Base-by-base conservation (phyloP, 2,797 vertebrate genomes). In the Rhadinocentrus ornatus region DNA sequence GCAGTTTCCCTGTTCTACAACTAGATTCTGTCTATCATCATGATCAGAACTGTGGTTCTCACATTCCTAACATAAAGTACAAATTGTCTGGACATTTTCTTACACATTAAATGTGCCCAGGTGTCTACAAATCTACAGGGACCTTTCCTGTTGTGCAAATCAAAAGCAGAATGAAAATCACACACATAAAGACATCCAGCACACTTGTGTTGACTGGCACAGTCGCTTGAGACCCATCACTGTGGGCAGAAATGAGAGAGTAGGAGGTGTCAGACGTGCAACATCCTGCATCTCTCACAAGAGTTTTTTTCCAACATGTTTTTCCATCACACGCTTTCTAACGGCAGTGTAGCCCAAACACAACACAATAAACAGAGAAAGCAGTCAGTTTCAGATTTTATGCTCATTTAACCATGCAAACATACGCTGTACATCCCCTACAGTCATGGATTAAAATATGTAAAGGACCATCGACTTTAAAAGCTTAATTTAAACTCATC, bases 201-300 rank as follows among this genome's bases (percentile, higher is more conserved):
- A 60, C 74, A 52, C 58, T 80, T 61, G 32, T 71, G 60, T 71
- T 73, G 48, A 75, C 62, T 67, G 27, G 69, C 61, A 44, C 31
- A 39, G 24, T 62, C 58, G 60, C 67, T 65, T 41, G 64, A 53
- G 61, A 66, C 59, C 71, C 50, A 37, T 58, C 80, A 35, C 29
- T 58, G 59, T 78, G 80, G 69, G 68, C 59, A 31, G 70, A 69
- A 41, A 70, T 69, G 68, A 56, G 63, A 69, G 73, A 61, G 72
- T 35, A 24, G 71, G 79, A 80, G 79, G 82, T 86, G 86, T 75
- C 59, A 78, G 80, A 78, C 79, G 24, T 24, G 39, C 48, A 55
- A 35, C 55, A 57, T 76, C 44, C 37, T 75, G 59, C 71, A 61
- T 71, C 15, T 34, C 31, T 58, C 63, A 37, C 22, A 55, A 71